Evolutionary conservation across 1,140 invertebrate species (phyloP).

Genomic region (Euwallacea similis): DNA sequence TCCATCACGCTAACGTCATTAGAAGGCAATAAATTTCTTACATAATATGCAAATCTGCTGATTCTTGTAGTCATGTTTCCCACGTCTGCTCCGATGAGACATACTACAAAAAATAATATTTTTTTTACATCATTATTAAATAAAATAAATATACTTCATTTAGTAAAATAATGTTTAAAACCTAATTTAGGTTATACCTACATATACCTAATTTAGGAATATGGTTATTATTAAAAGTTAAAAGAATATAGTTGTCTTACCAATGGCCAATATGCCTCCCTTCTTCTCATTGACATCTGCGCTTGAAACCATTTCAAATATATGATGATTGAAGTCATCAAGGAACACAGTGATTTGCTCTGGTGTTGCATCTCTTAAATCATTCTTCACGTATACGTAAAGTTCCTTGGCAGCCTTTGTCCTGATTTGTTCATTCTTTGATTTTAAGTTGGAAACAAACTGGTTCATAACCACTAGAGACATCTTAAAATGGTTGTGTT

Average conservation of each 20-base stretch:
- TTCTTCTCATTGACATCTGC: constrained; percentile 93
- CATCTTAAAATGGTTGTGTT: constrained; percentile 54
- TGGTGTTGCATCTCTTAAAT: constrained; percentile 86
- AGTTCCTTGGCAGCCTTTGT: constrained; percentile 85
- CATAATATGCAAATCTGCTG: constrained; percentile 89
- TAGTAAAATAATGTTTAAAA: not conserved
- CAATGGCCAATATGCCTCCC: constrained; percentile 92
- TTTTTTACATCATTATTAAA: too few relatives aligned
- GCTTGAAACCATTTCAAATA: constrained; percentile 94
- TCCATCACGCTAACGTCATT: constrained; percentile 93
- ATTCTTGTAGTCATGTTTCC: constrained; percentile 88
- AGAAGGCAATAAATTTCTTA: constrained; percentile 86
- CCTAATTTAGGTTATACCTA: too few relatives aligned
- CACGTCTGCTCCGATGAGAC: constrained; percentile 88
- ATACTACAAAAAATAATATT: constrained; percentile 63
- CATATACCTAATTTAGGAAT: too few relatives aligned
- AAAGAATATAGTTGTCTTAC: constrained; percentile 56
- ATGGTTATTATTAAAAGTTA: too few relatives aligned
- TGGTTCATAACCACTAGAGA: constrained; percentile 68
- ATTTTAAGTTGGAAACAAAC: constrained; percentile 87
- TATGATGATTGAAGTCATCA: constrained; percentile 94
- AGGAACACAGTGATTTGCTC: constrained; percentile 89
- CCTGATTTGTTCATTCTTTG: constrained; percentile 80
- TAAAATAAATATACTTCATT: not conserved
- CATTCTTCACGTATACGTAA: constrained; percentile 88